phyloP scores from a whole-genome alignment of 2,888 invertebrate species.

The Spisula solida region DNA sequence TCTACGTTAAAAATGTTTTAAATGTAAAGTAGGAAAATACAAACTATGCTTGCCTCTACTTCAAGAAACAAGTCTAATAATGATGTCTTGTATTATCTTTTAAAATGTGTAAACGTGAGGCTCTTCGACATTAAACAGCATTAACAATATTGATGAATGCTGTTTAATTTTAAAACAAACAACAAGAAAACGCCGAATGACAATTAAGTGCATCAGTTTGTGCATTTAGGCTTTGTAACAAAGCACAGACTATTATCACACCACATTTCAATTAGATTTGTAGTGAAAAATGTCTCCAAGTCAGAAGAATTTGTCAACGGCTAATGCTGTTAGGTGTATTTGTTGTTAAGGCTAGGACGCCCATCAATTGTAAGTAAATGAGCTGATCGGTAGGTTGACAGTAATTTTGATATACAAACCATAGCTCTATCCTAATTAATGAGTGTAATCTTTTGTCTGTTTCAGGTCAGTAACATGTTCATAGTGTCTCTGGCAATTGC shows the following conservation, averaged over 20 bases:
- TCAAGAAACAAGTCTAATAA: too few relatives aligned
- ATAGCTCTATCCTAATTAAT: neutral
- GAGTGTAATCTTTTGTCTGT: constrained; percentile 44
- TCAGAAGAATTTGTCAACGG: neutral
- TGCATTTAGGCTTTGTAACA: neutral
- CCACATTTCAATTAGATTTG: neutral
- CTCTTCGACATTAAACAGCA: too few relatives aligned
- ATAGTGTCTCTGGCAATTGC: constrained; percentile 89
- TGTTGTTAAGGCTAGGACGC: neutral
- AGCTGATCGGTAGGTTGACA: neutral
- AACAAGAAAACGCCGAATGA: too few relatives aligned
- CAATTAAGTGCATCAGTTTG: neutral
- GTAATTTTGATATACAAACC: neutral
- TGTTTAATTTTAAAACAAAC: too few relatives aligned
- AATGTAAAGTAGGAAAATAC: too few relatives aligned
- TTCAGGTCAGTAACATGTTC: constrained; percentile 89
- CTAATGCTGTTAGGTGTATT: constrained; percentile 6
- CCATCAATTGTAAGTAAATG: constrained; percentile 26
- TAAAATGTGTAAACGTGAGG: too few relatives aligned
- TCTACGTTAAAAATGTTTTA: too few relatives aligned
- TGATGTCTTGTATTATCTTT: too few relatives aligned
- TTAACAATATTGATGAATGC: too few relatives aligned
- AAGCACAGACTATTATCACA: neutral
- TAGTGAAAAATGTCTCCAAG: neutral
- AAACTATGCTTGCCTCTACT: too few relatives aligned